Evolutionary conservation across 1,140 invertebrate species (phyloP).

Genomic region (Drepana arcuata): DNA sequence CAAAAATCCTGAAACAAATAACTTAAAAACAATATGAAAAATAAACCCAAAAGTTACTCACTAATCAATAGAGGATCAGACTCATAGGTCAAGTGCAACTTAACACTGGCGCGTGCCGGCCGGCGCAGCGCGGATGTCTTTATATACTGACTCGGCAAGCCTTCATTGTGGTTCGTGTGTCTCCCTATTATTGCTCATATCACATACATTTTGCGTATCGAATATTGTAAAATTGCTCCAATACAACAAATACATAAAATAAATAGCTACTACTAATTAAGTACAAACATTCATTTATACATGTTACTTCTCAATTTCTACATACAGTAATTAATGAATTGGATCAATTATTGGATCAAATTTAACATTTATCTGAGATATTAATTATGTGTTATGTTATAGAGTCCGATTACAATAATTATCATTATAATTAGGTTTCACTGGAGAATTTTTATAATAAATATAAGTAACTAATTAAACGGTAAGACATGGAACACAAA

Average conservation of each 20-base stretch:
- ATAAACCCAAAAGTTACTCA: constrained; percentile 69
- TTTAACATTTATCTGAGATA: too few species aligned
- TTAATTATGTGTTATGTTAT: too few species aligned
- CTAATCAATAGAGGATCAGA: constrained; percentile 68
- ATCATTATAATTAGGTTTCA: too few species aligned
- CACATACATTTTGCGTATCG: constrained; percentile 57
- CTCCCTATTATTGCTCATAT: constrained; percentile 65
- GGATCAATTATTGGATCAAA: too few species aligned
- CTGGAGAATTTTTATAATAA: neutral
- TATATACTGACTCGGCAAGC: constrained; percentile 40
- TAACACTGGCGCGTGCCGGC: constrained; percentile 27
- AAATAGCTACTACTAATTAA: constrained; percentile 65
- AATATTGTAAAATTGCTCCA: constrained; percentile 48
- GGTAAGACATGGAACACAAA: constrained; percentile 11
- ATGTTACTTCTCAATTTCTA: constrained; percentile 44
- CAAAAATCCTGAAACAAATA: constrained; percentile 71
- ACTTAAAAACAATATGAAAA: constrained; percentile 72
- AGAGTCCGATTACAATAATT: too few species aligned
- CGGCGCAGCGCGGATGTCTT: constrained; percentile 33
- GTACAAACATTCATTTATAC: constrained; percentile 56
- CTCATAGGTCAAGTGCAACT: constrained; percentile 47
- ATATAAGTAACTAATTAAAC: too few species aligned
- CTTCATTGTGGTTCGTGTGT: constrained; percentile 6
- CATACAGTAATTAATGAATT: too few species aligned
- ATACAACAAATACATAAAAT: constrained; percentile 52